Percentiles rank a stretch among this genome's conserved stretches.
Conservation (phyloP, 2,113 vertebrate genomes). For the Sakesphorus luctuosus region DNA sequence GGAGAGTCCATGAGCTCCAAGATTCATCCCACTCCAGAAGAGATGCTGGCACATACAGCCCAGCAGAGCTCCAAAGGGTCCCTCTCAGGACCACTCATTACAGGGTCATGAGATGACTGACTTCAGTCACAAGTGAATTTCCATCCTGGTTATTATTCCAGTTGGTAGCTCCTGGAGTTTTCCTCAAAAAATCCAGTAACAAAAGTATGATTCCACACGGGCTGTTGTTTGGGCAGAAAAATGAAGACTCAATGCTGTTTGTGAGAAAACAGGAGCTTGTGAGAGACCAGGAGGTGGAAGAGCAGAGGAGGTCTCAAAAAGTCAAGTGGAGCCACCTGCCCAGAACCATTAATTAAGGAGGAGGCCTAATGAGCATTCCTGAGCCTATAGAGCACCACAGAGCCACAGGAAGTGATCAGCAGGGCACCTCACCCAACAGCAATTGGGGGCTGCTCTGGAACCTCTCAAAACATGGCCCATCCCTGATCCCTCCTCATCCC, state of each 20-base stretch:
- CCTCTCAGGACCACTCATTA: neutral
- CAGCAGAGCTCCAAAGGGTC: neutral
- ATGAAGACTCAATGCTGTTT: neutral
- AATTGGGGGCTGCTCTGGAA: fast-evolving
- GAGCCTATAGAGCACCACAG: neutral
- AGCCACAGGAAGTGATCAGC: neutral
- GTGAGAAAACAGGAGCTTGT: neutral
- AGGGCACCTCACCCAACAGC: neutral
- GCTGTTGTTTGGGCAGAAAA: neutral
- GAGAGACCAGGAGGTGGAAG: neutral
- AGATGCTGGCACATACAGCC: neutral
- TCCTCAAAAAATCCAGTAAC: neutral
- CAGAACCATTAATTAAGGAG: neutral
- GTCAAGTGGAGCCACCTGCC: neutral
- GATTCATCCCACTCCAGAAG: neutral
- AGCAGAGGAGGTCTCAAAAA: neutral
- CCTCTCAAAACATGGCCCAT: neutral
- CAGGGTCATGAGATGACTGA: too few relatives aligned
- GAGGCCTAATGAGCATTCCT: neutral
- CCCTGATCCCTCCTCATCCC: neutral
- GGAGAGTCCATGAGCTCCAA: neutral
- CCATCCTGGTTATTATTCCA: neutral
- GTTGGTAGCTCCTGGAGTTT: neutral
- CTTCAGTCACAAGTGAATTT: neutral
- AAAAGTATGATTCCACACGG: neutral